Conservation (phyloP, 2,888 invertebrate species). For the Caenorhabditis sinica region DNA sequence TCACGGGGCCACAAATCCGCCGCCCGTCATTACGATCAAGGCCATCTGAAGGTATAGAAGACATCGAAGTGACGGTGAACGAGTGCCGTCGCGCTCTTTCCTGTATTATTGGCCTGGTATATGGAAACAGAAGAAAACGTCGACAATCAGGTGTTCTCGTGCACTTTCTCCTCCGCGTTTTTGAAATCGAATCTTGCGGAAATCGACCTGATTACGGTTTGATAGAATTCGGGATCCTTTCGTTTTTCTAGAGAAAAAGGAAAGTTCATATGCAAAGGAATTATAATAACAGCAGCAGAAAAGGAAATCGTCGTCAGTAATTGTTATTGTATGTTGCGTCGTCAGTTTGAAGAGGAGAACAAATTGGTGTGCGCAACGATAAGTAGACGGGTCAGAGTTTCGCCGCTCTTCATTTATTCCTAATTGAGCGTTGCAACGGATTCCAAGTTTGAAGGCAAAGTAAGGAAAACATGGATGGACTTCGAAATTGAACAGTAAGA, state of each 20-base stretch:
- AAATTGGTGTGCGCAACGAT: slow-evolving; percentile 62
- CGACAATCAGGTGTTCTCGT: slow-evolving; percentile 55
- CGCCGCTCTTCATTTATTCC: slow-evolving; percentile 24
- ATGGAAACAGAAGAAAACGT: slow-evolving; percentile 23
- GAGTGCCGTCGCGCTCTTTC: slow-evolving; percentile 49
- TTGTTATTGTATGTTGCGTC: slow-evolving; percentile 65
- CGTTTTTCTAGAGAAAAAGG: slow-evolving; percentile 23
- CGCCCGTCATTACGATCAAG: slow-evolving; percentile 66
- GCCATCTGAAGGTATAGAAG: slow-evolving; percentile 50
- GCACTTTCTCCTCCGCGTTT: slow-evolving; percentile 7
- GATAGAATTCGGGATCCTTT: slow-evolving; percentile 13
- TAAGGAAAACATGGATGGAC: slow-evolving; percentile 2
- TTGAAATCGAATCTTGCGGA: background rate
- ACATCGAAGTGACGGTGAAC: slow-evolving; percentile 42
- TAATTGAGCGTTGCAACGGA: slow-evolving; percentile 54
- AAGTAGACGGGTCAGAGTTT: slow-evolving; percentile 61
- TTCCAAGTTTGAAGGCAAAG: background rate
- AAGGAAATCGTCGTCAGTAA: slow-evolving; percentile 35
- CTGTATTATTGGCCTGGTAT: slow-evolving; percentile 37
- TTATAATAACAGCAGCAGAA: slow-evolving; percentile 34
- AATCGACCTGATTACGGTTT: slow-evolving; percentile 43
- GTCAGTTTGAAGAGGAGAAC: slow-evolving; percentile 45
- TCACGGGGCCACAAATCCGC: slow-evolving; percentile 43
- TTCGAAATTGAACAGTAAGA: background rate
- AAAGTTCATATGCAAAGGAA: slow-evolving; percentile 47